A percentile compares a stretch with the other conserved stretches of the same genome.
Conservation (phyloP, 2,113 vertebrate genomes). For the Podarcis cretensis region DNA sequence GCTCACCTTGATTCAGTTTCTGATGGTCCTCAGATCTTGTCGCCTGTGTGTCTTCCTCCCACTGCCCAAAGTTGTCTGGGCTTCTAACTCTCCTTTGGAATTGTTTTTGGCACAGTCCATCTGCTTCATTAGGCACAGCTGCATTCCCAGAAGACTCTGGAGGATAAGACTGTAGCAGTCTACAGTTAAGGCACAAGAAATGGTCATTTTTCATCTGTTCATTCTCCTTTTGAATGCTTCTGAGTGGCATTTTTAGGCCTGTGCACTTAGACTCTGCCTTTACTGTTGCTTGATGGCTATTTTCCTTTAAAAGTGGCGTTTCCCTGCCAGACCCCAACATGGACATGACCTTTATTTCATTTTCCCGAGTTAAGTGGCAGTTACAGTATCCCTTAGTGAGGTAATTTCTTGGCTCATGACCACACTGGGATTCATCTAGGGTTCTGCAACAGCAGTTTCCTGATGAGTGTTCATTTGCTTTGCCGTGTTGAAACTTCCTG, state of each 20-base stretch:
- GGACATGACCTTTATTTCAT: constrained; percentile 63
- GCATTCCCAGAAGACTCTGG: constrained; percentile 30
- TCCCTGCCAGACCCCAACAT: constrained; percentile 55
- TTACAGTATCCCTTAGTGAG: constrained; percentile 53
- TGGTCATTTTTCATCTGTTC: constrained; percentile 29
- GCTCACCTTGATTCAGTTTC: constrained; percentile 56
- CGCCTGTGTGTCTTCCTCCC: constrained; percentile 37
- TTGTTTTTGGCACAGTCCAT: constrained; percentile 34
- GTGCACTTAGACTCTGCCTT: constrained; percentile 22
- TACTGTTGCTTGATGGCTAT: constrained; percentile 37
- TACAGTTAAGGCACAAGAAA: constrained; percentile 55
- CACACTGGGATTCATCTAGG: constrained; percentile 51
- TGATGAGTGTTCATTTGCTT: constrained; percentile 57
- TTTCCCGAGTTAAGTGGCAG: constrained; percentile 69
- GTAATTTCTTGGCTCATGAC: constrained; percentile 63
- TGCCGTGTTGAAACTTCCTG: constrained; percentile 63
- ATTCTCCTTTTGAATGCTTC: constrained; percentile 30
- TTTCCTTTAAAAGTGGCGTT: constrained; percentile 53
- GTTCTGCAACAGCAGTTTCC: constrained; percentile 62
- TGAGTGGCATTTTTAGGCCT: constrained; percentile 35
- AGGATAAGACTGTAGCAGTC: constrained; percentile 45
- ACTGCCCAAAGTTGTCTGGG: constrained; percentile 38
- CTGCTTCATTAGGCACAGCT: constrained; percentile 36
- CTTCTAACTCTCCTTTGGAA: constrained; percentile 35
- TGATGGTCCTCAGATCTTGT: constrained; percentile 9